A percentile compares a stretch with the other conserved stretches of the same genome.
Evolutionary conservation across 2,888 invertebrate genomes (phyloP).

Genomic region (Drosophila stalkeri): DNA sequence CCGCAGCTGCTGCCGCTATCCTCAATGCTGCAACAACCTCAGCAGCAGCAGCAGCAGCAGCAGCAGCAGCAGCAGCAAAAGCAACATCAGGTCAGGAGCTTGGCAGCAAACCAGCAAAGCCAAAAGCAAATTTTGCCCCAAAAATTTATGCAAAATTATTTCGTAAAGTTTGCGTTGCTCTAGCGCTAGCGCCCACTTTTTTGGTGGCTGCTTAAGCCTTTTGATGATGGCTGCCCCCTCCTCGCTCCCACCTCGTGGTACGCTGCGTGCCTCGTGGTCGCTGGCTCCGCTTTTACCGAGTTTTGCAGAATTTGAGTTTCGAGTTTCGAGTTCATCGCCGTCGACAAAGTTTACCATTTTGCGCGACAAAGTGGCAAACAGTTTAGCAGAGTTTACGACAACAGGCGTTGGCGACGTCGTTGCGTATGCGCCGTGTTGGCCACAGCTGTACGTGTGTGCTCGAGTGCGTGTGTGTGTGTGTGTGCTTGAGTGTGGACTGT

Average conservation of each 20-base stretch:
- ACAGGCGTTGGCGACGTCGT: constrained; percentile 58
- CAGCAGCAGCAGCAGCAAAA: constrained; percentile 10
- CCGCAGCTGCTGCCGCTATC: constrained; percentile 73
- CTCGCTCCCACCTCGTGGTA: not conserved
- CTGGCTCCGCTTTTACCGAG: constrained; percentile 25
- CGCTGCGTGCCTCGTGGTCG: constrained; percentile 24
- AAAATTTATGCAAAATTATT: constrained; percentile 83
- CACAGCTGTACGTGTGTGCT: constrained; percentile 40
- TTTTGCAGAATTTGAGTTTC: constrained; percentile 55
- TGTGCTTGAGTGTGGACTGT: constrained; percentile 51
- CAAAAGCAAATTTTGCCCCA: constrained; percentile 74
- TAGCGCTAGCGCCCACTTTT: constrained; percentile 66
- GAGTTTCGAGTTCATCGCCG: constrained; percentile 73
- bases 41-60: constrained; percentile 19
- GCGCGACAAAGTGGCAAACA: constrained; percentile 81
- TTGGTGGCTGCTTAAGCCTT: constrained; percentile 74
- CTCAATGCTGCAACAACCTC: constrained; percentile 29
- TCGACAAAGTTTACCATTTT: constrained; percentile 79
- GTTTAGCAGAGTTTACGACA: constrained; percentile 81
- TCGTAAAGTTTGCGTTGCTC: constrained; percentile 72
- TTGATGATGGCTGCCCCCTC: constrained; percentile 67
- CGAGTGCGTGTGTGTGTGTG: constrained; percentile 10
- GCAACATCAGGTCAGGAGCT: constrained; percentile 25
- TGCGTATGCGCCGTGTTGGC: constrained; percentile 67
- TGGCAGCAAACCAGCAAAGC: constrained; percentile 58